phyloP scores from a whole-genome alignment of 2,888 invertebrate genomes.

The Resseliella maxima region DNA sequence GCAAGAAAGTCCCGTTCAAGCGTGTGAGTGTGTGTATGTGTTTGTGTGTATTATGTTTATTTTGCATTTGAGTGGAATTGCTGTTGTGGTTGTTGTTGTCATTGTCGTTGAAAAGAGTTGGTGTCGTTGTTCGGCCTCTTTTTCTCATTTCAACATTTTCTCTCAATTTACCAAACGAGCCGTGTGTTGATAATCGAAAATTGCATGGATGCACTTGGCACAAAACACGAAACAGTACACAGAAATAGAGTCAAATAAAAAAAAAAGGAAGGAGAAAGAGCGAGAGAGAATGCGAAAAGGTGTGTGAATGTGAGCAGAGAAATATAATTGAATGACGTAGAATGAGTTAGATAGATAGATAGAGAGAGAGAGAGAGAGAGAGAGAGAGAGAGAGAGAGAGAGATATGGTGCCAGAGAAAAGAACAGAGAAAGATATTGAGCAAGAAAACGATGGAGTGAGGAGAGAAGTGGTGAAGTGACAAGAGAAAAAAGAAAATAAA shows the following conservation, averaged over 20 bases:
- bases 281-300: not conserved
- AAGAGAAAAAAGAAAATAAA: slow-evolving; percentile 10
- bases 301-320: not conserved
- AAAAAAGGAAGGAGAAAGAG: not conserved
- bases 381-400: too few relatives aligned
- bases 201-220: slow-evolving; percentile 17
- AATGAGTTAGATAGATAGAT: too few relatives aligned
- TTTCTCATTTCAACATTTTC: not conserved
- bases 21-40: not conserved
- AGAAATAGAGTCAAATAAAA: not conserved
- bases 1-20: not conserved
- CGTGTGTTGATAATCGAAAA: slow-evolving; percentile 13
- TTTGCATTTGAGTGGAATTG: not conserved
- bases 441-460: not conserved
- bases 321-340: too few relatives aligned
- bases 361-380: too few relatives aligned
- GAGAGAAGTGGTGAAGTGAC: not conserved
- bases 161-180: not conserved
- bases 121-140: slow-evolving; percentile 1
- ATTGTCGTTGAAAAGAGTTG: not conserved
- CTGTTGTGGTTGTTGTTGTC: not conserved
- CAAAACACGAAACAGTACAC: not conserved
- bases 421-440: too few relatives aligned
- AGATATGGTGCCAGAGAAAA: too few relatives aligned
- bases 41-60: not conserved